Evolutionary conservation across 2,113 vertebrate genomes (phyloP), one percentile per base, ranked within the genome.

Genomic region (Ailurus styani): DNA sequence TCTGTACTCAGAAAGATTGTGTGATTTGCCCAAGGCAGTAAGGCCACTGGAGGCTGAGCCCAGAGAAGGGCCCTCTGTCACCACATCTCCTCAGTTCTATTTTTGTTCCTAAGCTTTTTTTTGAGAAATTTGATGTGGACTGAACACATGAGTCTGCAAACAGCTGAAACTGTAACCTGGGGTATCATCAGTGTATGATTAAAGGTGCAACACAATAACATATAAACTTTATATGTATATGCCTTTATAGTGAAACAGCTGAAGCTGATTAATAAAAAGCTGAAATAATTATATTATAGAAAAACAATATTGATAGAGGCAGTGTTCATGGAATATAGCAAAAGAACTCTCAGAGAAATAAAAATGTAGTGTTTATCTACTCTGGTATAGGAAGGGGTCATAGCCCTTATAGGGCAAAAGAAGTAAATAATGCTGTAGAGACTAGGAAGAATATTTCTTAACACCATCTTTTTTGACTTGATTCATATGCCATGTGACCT

Each of bases 61-160:
- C 60, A 27, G 50, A 40, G 40, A 91, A 55, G 29, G 34, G 31
- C 1, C 37, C 31, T 75, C 13, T n/a, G 11, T 90, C n/a, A 84
- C 47, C 27, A 72, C 29, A 54, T 72, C 17, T 50, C 87, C 60
- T 86, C 47, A 3, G 25, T 47, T 52, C 31, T 70, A 4, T 75
- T 86, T 92, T 68, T 87, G 13, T 90, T 90, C 94, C n/a, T 52
- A 83, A 96, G 15, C n/a, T n/a, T 77, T 77, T 47, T 75, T 77
- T 77, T 77, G 12, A 72, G 62, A 50, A 68, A 84, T 29, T 73
- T 93, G 20, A 52, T 52, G 37, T 90, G 18, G 81, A 83, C 42
- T 52, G 50, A 70, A 40, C 50, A 45, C 6, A 7, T 23, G 29
- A 50, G 20, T 89, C 47, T 86, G 27, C 40, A 54, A 93, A 64